A percentile compares a stretch with the other conserved stretches of the same genome.
Conservation (phyloP, 2,113 vertebrate species). For the Phyllostomus discolor region DNA sequence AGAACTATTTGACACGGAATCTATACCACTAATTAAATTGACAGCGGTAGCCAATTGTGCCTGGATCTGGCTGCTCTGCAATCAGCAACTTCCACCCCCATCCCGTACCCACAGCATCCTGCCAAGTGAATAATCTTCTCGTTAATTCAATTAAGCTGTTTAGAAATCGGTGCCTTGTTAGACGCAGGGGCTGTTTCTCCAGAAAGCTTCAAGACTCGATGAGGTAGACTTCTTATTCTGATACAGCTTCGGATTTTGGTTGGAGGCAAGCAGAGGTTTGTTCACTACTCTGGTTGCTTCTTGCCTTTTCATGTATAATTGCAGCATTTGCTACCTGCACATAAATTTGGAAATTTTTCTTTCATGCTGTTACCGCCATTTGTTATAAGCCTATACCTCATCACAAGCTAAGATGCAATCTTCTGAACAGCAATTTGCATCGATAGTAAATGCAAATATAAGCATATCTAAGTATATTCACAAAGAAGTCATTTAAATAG, state of each 20-base stretch:
- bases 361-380: neutral
- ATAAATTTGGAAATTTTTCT: neutral
- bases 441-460: conserved; percentile 32
- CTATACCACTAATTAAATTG: conserved; percentile 54
- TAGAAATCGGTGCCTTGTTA: conserved; percentile 48
- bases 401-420: neutral
- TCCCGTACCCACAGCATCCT: neutral
- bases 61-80: conserved; percentile 45
- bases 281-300: neutral
- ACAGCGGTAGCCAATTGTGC: conserved; percentile 50
- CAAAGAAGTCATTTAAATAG: conserved; percentile 37
- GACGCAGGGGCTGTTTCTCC: conserved; percentile 19
- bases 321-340: neutral
- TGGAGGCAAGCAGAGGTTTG: neutral
- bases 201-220: neutral
- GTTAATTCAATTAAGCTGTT: conserved; percentile 65
- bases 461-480: neutral
- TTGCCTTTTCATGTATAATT: neutral
- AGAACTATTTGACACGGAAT: conserved; percentile 32
- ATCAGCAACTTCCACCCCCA: conserved; percentile 38
- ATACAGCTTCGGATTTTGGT: neutral
- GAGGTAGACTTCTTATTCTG: neutral
- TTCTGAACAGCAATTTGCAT: conserved; percentile 12
- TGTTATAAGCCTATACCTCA: neutral
- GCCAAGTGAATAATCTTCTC: conserved; percentile 60